A percentile compares a stretch with the other conserved stretches of the same genome.
Conservation (phyloP, 2,797 vertebrate species). For the Myotis pilosus region DNA sequence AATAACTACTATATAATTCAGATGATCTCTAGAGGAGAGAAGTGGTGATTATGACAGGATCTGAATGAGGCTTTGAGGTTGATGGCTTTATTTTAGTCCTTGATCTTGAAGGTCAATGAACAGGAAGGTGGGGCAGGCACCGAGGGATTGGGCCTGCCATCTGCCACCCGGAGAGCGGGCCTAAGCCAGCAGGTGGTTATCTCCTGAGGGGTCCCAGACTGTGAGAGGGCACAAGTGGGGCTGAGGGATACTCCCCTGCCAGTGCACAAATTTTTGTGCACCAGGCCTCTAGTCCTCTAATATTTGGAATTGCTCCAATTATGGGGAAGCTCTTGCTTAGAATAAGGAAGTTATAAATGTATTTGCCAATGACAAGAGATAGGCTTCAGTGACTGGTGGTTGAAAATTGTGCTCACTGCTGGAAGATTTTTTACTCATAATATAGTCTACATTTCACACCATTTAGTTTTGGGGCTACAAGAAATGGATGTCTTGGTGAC, state of each 20-base stretch:
- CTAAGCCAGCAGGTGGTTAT: too few species aligned
- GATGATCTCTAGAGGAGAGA: neutral
- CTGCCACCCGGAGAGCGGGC: too few species aligned
- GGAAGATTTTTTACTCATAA: neutral
- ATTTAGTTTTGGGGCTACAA: constrained; percentile 8
- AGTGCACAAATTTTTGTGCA: too few species aligned
- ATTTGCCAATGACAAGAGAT: constrained; percentile 32
- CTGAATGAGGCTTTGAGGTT: neutral
- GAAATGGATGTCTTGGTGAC: neutral
- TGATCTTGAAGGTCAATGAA: constrained; percentile 23
- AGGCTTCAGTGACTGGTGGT: neutral
- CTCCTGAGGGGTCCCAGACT: too few species aligned
- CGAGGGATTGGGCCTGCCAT: too few species aligned
- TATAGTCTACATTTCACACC: neutral
- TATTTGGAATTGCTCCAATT: constrained; percentile 39
- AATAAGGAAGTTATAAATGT: constrained; percentile 22
- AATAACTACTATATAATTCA: constrained; percentile 24
- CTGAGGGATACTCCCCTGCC: too few species aligned
- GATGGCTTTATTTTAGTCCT: neutral
- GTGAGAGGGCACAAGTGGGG: too few species aligned
- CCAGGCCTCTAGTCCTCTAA: neutral
- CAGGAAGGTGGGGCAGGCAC: neutral
- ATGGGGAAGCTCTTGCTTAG: constrained; percentile 13
- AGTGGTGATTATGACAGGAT: neutral
- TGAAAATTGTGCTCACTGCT: constrained; percentile 29